Evolutionary conservation across 2,888 invertebrate genomes (phyloP), one percentile per base, ranked within the genome.

Genomic region (Drosophila hamatofila): DNA sequence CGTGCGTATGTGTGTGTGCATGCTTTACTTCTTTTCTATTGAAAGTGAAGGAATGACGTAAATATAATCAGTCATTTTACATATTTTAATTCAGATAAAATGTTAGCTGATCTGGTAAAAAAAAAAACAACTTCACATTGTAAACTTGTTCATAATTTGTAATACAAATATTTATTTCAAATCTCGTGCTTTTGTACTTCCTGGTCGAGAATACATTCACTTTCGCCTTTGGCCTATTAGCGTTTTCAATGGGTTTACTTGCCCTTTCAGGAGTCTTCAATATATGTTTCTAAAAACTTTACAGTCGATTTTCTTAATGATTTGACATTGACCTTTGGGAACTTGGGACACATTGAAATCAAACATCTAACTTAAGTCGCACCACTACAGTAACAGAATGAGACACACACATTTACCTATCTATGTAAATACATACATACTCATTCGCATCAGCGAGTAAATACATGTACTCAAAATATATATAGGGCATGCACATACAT

Each of bases 321-420:
- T 25, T 14, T 76, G 81, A 72, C 78, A 83, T 73, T 72, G 76
- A 76, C 83, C 83, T 64, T 57, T 44, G 63, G 60, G 64, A 57
- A 51, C 61, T 49, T 41, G 41, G 49, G 51, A 62, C 55, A 33
- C 65, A 66, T 67, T 76, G 63, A 69, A 83, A 81, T 71, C 62
- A 78, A 83, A 70, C 56, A 70, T 41, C 60, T 64, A 63, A 46
- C 58, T 59, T 60, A 54, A 57, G 30, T 55, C 52, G 27, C 56
- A 56, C 18, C 39, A 46, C 30, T 23, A 16, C 48, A 55, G 23
- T 44, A 23, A 9, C 48, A 55, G 18, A 63, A 44, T 55, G 41
- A 49, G 58, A 42, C 41, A 41, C 75, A 58, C 58, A 60, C 54
- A 57, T 48, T 44, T 54, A 71, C 70, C 73, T 35, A 21, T 21